phyloP scores from a whole-genome alignment of 2,797 vertebrate species.

The Anisognathus igniventris region DNA sequence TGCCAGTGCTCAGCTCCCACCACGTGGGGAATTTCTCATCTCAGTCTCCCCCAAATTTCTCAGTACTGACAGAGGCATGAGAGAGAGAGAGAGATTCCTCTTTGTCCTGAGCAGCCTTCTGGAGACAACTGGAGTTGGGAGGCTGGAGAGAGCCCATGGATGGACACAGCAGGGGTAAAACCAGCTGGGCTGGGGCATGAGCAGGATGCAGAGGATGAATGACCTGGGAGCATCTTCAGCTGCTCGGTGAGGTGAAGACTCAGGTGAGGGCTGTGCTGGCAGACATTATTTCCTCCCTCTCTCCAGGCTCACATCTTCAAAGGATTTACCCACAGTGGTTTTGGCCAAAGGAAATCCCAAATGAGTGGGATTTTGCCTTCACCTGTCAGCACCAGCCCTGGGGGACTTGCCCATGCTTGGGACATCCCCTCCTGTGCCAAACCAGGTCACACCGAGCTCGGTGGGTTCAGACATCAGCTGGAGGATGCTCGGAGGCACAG shows the following conservation, averaged over 20 bases:
- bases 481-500: background rate
- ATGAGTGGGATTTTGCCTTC: background rate
- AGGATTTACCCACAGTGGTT: background rate
- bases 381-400: background rate
- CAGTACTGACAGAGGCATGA: background rate
- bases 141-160: background rate
- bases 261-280: background rate
- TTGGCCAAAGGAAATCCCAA: background rate
- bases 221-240: background rate
- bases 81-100: background rate
- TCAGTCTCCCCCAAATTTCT: background rate
- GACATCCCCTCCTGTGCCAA: background rate
- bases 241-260: background rate
- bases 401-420: background rate
- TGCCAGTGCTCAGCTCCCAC: background rate
- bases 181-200: background rate
- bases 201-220: background rate
- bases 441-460: fast-evolving
- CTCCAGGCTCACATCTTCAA: background rate
- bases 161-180: background rate
- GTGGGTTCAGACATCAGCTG: background rate
- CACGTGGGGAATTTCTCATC: background rate
- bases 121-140: fast-evolving
- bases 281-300: background rate
- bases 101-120: background rate